Evolutionary conservation across 2,888 invertebrate species (phyloP).

Genomic region (Oscheius sp.): DNA sequence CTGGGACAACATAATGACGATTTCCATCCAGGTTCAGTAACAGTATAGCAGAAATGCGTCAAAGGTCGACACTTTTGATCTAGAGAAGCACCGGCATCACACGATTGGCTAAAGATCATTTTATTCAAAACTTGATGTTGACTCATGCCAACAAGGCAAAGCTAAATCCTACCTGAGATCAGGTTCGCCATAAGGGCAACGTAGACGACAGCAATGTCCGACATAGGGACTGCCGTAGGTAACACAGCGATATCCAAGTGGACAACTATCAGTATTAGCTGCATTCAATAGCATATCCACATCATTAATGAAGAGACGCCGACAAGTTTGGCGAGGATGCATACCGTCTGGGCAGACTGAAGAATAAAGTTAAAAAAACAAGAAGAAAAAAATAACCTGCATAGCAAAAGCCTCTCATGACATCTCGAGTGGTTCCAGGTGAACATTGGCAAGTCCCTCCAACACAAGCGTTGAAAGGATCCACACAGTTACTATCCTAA

Average conservation of each 20-base stretch:
- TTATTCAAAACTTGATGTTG: slow-evolving; percentile 10
- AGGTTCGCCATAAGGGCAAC: slow-evolving; percentile 70
- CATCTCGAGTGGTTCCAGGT: slow-evolving; percentile 65
- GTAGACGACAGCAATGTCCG: slow-evolving; percentile 69
- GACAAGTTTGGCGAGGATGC: slow-evolving; percentile 67
- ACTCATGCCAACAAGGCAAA: neutral
- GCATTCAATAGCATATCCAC: slow-evolving; percentile 68
- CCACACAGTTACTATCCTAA: slow-evolving; percentile 65
- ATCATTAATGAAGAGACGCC: slow-evolving; percentile 69
- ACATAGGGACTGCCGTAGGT: slow-evolving; percentile 70
- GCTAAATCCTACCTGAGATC: slow-evolving; percentile 62
- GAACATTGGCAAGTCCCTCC: slow-evolving; percentile 67
- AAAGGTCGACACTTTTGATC: slow-evolving; percentile 67
- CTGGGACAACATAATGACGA: slow-evolving; percentile 69
- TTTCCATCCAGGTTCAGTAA: slow-evolving; percentile 64
- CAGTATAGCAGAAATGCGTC: slow-evolving; percentile 69
- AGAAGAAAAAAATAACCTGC: slow-evolving; percentile 48
- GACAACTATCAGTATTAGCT: slow-evolving; percentile 61
- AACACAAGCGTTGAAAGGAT: slow-evolving; percentile 66
- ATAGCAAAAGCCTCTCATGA: slow-evolving; percentile 61
- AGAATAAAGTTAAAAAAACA: neutral
- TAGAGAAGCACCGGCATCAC: slow-evolving; percentile 66
- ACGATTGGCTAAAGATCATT: slow-evolving; percentile 62
- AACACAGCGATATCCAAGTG: slow-evolving; percentile 62
- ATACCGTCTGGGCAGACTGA: slow-evolving; percentile 69